These are phyloP conservation scores for Anoplophora glabripennis DNA, from an alignment of 1,140 invertebrate species.

Conservation along the genomic window DNA sequence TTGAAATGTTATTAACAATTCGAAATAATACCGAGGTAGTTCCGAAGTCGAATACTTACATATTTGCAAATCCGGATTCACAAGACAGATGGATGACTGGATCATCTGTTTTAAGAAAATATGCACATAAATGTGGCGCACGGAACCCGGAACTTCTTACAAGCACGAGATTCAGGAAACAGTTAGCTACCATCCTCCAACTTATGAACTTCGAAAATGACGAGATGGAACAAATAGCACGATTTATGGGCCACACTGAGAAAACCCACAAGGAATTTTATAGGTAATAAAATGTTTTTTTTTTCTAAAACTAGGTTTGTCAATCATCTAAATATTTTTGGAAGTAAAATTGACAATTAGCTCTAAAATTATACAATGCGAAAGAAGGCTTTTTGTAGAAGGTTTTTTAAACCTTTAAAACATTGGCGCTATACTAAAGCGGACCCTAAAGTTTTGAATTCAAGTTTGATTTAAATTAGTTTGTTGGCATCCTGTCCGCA, in stretches of 20 bases:
- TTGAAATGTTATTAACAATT: conserved; percentile 1
- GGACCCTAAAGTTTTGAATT: too few relatives aligned
- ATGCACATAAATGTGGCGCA: conserved; percentile 18
- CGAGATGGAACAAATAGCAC: conserved; percentile 26
- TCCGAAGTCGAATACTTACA: conserved; percentile 24
- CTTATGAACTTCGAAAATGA: conserved; percentile 17
- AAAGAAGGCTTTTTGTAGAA: too few relatives aligned
- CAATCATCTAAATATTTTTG: too few relatives aligned
- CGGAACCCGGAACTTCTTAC: conserved; percentile 22
- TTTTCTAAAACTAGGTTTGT: too few relatives aligned
- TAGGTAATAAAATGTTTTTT: conserved; percentile 9
- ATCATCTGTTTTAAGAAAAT: conserved; percentile 7
- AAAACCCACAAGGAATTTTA: conserved; percentile 23
- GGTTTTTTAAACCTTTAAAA: too few relatives aligned
- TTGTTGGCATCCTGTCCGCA: too few relatives aligned
- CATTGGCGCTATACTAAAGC: too few relatives aligned
- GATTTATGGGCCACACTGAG: conserved; percentile 23
- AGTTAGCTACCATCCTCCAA: conserved; percentile 27
- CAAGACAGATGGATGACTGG: conserved; percentile 24
- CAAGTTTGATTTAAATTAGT: too few relatives aligned
- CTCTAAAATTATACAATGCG: too few relatives aligned
- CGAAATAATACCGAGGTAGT: conserved; percentile 15
- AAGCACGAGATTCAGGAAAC: conserved; percentile 21
- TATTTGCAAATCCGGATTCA: conserved; percentile 24
- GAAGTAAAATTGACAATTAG: too few relatives aligned